Evolutionary conservation across 2,797 vertebrate species (phyloP), one percentile per base, ranked within the genome.

Genomic region (Spinibarbus caldwelli): DNA sequence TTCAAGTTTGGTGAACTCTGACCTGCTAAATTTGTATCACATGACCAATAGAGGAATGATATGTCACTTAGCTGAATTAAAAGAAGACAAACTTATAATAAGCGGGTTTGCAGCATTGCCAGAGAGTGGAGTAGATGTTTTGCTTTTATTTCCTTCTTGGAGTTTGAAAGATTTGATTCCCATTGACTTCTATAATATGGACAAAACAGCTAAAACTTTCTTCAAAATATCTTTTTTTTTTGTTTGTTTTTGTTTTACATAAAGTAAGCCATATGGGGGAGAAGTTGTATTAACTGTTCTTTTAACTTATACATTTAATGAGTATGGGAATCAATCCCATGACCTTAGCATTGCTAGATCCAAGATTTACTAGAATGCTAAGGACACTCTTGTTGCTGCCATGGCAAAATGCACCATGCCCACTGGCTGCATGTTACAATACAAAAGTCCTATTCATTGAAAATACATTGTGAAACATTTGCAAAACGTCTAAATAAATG

Each of bases 381-480:
- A 66, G 75, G 59, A 84, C 68, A 62, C 77, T 12, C 45, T 78
- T 52, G 43, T 76, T 66, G 59, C 34, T 21, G 31, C n/a, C 38
- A 62, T 73, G 19, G 72, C 75, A 68, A 76, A 38, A 34, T 31
- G 67, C 45, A 52, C 68, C 52, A 66, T 14, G 54, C 7, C 64
- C 62, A 21, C 19, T 34, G 43, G 19, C 57, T 52, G n/a, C 54
- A 15, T 52, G 57, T 75, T 71, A n/a, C 52, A 75, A 26, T 9
- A 86, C 41, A 82, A 47, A 82, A 83, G 36, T 34, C 64, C 70
- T 38, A n/a, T 80, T 87, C 70, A 73, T 62, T 73, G n/a, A 71
- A 85, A 87, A 78, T 29, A 45, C 54, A 85, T 78, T 78, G 82
- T 75, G n/a, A 34, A 52, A 73, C 36, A 59, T 82, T 78, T 34